Percentiles rank a stretch among this genome's conserved stretches.
These are phyloP conservation scores for Podarcis muralis DNA, from an alignment of 2,113 vertebrate species.

Conservation along the genomic window DNA sequence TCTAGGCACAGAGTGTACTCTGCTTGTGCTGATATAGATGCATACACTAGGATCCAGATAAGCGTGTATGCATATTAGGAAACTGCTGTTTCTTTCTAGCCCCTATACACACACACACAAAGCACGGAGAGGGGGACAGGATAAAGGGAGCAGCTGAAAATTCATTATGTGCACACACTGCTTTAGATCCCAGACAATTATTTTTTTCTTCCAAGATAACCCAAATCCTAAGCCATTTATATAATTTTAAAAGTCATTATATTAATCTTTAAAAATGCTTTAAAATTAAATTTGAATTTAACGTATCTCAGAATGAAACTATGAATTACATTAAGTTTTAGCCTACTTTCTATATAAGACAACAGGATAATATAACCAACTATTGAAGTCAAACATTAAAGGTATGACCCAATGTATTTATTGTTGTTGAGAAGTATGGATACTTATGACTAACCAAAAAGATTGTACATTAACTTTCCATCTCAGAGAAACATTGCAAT, in stretches of 20 bases:
- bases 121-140: too few species aligned
- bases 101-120: too few species aligned
- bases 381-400: not conserved
- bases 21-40: not conserved
- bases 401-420: not conserved
- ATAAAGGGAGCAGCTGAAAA: not conserved
- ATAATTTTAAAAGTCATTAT: not conserved
- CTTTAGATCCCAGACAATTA: too few species aligned
- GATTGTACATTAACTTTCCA: not conserved
- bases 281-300: not conserved
- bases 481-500: not conserved
- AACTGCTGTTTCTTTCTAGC: not conserved
- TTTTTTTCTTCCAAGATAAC: too few species aligned
- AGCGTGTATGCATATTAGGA: not conserved
- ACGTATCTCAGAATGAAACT: not conserved
- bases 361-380: not conserved
- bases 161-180: not conserved
- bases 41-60: not conserved
- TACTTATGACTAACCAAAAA: not conserved
- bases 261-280: not conserved
- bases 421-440: not conserved
- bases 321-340: not conserved
- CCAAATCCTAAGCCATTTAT: not conserved
- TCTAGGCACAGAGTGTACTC: not conserved
- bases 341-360: not conserved